Conservation (phyloP, 2,797 vertebrate genomes). For the Varecia variegata region DNA sequence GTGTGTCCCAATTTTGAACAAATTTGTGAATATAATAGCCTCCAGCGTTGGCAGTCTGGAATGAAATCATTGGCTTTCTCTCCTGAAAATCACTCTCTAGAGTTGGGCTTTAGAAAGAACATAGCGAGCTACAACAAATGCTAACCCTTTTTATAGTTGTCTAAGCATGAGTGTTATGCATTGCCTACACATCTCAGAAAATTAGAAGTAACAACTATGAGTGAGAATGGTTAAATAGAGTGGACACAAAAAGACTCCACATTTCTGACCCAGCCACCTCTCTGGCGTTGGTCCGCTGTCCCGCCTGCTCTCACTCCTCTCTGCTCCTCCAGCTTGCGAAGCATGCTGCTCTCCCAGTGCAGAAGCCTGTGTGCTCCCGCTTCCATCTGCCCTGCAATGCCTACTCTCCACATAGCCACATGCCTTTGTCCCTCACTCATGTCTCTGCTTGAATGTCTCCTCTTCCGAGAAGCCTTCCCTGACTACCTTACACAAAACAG, state of each 20-base stretch:
- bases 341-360: too few relatives aligned
- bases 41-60: background rate
- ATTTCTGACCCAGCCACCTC: background rate
- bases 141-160: background rate
- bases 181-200: background rate
- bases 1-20: background rate
- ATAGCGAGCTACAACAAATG: background rate
- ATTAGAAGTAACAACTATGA: background rate
- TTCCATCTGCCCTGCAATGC: background rate
- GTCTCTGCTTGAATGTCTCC: background rate
- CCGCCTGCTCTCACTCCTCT: background rate
- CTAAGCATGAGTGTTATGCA: background rate
- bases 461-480: background rate
- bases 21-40: background rate
- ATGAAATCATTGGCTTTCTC: background rate
- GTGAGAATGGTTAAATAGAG: background rate
- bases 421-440: accelerated
- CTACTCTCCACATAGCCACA: background rate
- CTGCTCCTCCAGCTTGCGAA: background rate
- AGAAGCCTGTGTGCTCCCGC: background rate
- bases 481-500: background rate
- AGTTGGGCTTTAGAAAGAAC: background rate
- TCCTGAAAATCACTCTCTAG: background rate
- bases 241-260: background rate
- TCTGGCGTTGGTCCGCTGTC: accelerated